These are phyloP conservation scores for Recurvirostra avosetta DNA, from an alignment of 2,113 vertebrate genomes.

Conservation along the genomic window DNA sequence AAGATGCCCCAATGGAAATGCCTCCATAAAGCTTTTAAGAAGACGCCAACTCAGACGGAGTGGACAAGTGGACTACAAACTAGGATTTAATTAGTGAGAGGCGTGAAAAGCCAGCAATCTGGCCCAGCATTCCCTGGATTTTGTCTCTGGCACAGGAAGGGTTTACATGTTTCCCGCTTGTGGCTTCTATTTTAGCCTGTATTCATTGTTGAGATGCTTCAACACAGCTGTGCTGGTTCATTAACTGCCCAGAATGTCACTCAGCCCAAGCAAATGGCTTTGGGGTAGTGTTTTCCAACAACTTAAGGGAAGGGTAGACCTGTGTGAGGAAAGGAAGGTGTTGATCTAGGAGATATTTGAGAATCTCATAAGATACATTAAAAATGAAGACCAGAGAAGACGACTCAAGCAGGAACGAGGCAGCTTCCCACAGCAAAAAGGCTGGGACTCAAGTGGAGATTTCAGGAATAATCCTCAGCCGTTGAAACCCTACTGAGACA, in stretches of 20 bases:
- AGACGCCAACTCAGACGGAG: constrained; percentile 5
- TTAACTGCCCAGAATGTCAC: constrained; percentile 54
- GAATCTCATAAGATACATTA: not conserved
- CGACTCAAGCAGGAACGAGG: not conserved
- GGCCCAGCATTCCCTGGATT: constrained; percentile 72
- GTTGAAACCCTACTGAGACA: not conserved
- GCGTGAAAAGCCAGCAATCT: constrained; percentile 74
- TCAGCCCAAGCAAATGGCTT: constrained; percentile 50
- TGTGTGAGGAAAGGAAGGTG: not conserved
- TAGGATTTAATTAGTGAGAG: constrained; percentile 76
- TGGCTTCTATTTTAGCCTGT: constrained; percentile 75
- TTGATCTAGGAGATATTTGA: not conserved
- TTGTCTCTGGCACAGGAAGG: constrained; percentile 46
- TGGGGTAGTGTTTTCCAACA: not conserved
- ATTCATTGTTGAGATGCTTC: constrained; percentile 60
- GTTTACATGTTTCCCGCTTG: constrained; percentile 64
- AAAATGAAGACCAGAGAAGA: not conserved
- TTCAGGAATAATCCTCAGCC: not conserved
- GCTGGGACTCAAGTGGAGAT: not conserved
- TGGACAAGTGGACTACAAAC: constrained; percentile 53
- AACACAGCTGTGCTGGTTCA: constrained; percentile 74
- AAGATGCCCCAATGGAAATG: constrained; percentile 1
- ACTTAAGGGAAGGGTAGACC: not conserved
- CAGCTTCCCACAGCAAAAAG: not conserved
- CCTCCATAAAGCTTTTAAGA: constrained; percentile 22